A percentile compares a stretch with the other conserved stretches of the same genome.
Evolutionary conservation across 92 coral and sea anemone species (phyloP).

Genomic region (Porites rus): DNA sequence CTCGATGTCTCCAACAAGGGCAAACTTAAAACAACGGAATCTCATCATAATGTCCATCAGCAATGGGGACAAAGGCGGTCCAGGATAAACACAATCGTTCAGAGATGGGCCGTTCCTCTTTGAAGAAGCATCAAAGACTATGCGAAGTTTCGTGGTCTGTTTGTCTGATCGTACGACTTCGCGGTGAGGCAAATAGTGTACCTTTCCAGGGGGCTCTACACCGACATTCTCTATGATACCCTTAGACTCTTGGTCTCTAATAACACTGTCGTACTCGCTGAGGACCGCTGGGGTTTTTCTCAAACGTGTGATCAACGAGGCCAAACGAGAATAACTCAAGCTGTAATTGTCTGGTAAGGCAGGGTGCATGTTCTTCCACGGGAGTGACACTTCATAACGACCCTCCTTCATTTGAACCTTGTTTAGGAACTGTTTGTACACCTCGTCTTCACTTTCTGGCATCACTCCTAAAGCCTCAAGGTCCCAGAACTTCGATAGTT

Average conservation of each 20-base stretch:
- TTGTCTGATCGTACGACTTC: slow-evolving; percentile 72
- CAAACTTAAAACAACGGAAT: slow-evolving; percentile 35
- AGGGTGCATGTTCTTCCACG: slow-evolving; percentile 46
- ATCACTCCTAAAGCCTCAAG: slow-evolving; percentile 54
- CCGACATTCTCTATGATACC: slow-evolving; percentile 68
- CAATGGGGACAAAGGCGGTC: slow-evolving; percentile 47
- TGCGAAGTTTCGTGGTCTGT: slow-evolving; percentile 65
- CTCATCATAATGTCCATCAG: slow-evolving; percentile 43
- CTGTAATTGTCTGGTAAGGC: slow-evolving; percentile 46
- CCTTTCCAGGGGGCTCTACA: slow-evolving; percentile 42
- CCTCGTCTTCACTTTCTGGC: slow-evolving; percentile 42
- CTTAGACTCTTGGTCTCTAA: slow-evolving; percentile 51
- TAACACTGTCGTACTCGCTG: slow-evolving; percentile 63
- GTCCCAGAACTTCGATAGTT: slow-evolving; percentile 48
- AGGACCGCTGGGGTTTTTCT: slow-evolving; percentile 30
- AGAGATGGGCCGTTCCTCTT: slow-evolving; percentile 66
- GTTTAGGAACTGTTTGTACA: slow-evolving; percentile 39
- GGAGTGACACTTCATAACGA: slow-evolving; percentile 44
- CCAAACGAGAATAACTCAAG: slow-evolving; percentile 39
- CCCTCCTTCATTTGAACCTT: slow-evolving; percentile 21
- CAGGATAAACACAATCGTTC: slow-evolving; percentile 66
- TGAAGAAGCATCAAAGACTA: slow-evolving; percentile 79
- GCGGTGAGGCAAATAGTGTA: slow-evolving; percentile 80
- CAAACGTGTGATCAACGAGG: slow-evolving; percentile 39
- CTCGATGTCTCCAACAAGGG: neutral